These are phyloP conservation scores for Chydorus sphaericus DNA, from an alignment of 2,888 invertebrate genomes.

Conservation along the genomic window DNA sequence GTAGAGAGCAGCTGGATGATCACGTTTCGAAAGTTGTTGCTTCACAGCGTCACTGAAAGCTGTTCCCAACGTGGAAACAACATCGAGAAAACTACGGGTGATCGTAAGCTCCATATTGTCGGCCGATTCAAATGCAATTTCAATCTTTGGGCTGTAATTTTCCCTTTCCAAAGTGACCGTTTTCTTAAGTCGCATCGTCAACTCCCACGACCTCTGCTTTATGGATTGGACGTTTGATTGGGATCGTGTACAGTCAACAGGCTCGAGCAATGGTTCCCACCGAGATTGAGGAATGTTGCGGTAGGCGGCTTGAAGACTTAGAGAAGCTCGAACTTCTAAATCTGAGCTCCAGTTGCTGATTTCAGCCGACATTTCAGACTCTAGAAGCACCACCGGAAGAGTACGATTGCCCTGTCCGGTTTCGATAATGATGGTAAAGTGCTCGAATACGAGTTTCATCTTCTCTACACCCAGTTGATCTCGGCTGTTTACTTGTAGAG, in stretches of 20 bases:
- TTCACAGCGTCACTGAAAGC: slow-evolving; percentile 65
- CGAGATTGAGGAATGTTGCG: slow-evolving; percentile 80
- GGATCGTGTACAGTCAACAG: slow-evolving; percentile 52
- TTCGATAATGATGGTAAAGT: slow-evolving; percentile 62
- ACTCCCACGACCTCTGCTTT: slow-evolving; percentile 64
- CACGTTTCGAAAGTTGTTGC: slow-evolving; percentile 32
- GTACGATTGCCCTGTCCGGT: slow-evolving; percentile 79
- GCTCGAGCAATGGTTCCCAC: slow-evolving; percentile 95
- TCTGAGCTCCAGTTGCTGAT: slow-evolving; percentile 71
- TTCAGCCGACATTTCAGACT: slow-evolving; percentile 62
- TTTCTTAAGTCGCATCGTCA: slow-evolving; percentile 27
- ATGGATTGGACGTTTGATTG: slow-evolving; percentile 39
- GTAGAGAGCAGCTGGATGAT: slow-evolving; percentile 51
- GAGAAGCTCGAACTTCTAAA: slow-evolving; percentile 26
- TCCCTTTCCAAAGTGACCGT: background rate
- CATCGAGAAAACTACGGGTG: slow-evolving; percentile 66
- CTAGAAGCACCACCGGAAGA: slow-evolving; percentile 73
- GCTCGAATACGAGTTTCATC: slow-evolving; percentile 41
- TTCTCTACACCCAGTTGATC: slow-evolving; percentile 36
- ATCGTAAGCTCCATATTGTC: slow-evolving; percentile 52
- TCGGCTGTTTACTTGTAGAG: slow-evolving; percentile 18
- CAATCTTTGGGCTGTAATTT: slow-evolving; percentile 1
- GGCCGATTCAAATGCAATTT: slow-evolving; percentile 12
- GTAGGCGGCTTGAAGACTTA: slow-evolving; percentile 65
- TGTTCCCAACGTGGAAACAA: slow-evolving; percentile 60